Percentiles rank a stretch among this genome's conserved stretches.
Evolutionary conservation across 1,140 invertebrate genomes (phyloP).

Genomic region (roundworm (Caenorhabditis elegans)): WBcel235 BX284602.5:10026501-10027000

Average conservation of each 20-base stretch:
- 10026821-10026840: conserved; percentile 43
- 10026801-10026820: conserved; percentile 37
- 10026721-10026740: neutral
- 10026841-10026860: conserved; percentile 49
- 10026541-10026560: too few species aligned
- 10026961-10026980: conserved; percentile 48
- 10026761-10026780: conserved; percentile 12
- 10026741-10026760: neutral
- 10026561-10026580: too few species aligned
- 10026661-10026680: neutral
- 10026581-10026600: too few species aligned
- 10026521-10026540: too few species aligned
- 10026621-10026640: too few species aligned
- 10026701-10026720: neutral
- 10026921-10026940: too few species aligned
- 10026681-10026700: neutral
- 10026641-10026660: neutral
- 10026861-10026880: conserved; percentile 61
- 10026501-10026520: too few species aligned
- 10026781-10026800: neutral
- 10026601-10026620: too few species aligned
- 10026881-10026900: conserved; percentile 72
- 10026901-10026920: too few species aligned
- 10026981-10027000: conserved; percentile 41
- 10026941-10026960: conserved; percentile 60